Percentiles rank a stretch among this genome's conserved stretches.
These are phyloP conservation scores for Microplitis demolitor DNA, from an alignment of 1,140 invertebrate genomes.

Conservation along the genomic window DNA sequence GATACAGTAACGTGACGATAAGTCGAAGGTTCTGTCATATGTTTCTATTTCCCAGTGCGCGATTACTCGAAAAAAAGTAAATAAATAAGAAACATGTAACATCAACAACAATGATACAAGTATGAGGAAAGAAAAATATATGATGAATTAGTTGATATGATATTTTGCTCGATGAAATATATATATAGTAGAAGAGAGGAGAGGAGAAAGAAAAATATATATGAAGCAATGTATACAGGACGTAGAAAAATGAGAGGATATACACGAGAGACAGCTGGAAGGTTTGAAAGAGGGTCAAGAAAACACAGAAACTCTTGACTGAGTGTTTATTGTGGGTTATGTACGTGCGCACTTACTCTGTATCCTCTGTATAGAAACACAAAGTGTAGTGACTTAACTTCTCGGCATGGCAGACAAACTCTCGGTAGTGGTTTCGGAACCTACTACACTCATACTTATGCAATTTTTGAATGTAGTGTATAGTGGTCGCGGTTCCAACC, in stretches of 20 bases:
- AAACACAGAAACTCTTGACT: neutral
- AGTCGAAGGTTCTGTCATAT: too few relatives aligned
- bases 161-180: neutral
- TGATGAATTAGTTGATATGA: neutral
- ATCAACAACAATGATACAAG: neutral
- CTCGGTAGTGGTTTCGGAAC: too few relatives aligned
- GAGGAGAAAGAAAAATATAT: too few relatives aligned
- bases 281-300: conserved; percentile 1
- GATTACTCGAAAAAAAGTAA: too few relatives aligned
- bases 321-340: neutral
- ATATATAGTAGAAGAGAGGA: neutral
- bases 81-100: neutral
- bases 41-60: too few relatives aligned
- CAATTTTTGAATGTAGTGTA: neutral
- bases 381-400: too few relatives aligned
- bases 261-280: neutral
- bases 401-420: too few relatives aligned
- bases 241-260: neutral
- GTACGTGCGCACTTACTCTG: neutral
- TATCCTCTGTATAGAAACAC: neutral
- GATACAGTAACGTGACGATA: too few relatives aligned
- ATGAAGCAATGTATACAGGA: neutral
- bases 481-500: neutral
- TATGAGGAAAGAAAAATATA: neutral
- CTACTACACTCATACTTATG: neutral